phyloP scores from a whole-genome alignment of 2,888 invertebrate species.

The Leptopterna dolabrata region DNA sequence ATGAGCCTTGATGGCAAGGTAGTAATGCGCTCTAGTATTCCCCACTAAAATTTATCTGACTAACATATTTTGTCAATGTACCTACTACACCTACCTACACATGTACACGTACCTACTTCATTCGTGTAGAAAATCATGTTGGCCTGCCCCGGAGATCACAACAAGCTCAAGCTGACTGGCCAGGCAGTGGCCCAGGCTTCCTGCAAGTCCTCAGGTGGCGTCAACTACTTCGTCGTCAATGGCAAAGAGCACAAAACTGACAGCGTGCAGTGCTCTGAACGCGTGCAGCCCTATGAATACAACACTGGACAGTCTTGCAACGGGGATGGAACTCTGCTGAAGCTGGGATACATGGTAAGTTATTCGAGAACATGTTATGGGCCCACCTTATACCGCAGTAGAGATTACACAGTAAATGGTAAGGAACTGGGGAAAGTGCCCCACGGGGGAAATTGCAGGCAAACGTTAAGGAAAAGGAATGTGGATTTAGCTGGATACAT shows the following conservation, averaged over 20 bases:
- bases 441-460: too few relatives aligned
- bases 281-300: constrained; percentile 30
- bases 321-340: constrained; percentile 32
- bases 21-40: background rate
- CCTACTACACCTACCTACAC: too few relatives aligned
- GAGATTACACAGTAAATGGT: too few relatives aligned
- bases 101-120: background rate
- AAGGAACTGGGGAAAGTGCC: too few relatives aligned
- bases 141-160: constrained; percentile 40
- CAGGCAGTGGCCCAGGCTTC: background rate
- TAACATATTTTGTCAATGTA: too few relatives aligned
- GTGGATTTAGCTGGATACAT: too few relatives aligned
- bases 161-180: background rate
- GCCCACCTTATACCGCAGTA: too few relatives aligned
- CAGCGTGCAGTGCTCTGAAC: background rate
- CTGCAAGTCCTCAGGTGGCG: constrained; percentile 19
- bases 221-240: constrained; percentile 33
- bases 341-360: constrained; percentile 49
- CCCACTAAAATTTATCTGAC: too few relatives aligned
- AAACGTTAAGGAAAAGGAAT: too few relatives aligned
- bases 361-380: background rate
- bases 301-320: constrained; percentile 21
- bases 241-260: constrained; percentile 27
- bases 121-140: background rate
- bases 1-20: constrained; percentile 29